Conservation (phyloP, 1,140 invertebrate species). For the Calycopis cecrops region DNA sequence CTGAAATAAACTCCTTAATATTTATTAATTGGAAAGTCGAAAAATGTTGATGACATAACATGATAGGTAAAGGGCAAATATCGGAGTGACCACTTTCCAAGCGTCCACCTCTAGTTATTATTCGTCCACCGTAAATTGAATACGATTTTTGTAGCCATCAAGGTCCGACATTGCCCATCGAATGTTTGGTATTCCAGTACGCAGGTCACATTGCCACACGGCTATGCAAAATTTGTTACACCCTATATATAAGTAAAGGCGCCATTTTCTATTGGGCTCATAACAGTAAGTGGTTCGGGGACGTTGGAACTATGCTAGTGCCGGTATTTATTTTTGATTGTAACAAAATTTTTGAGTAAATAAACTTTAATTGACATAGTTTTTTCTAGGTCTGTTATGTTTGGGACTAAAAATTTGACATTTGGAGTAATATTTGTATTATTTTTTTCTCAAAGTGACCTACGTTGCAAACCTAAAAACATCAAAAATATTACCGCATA, state of each 20-base stretch:
- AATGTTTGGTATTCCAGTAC: constrained; percentile 67
- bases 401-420: no score
- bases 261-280: constrained; percentile 58
- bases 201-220: constrained; percentile 60
- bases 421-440: no score
- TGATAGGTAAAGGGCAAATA: constrained; percentile 8
- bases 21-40: no score
- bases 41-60: background rate
- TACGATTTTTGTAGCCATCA: constrained; percentile 71
- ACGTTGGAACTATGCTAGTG: constrained; percentile 43
- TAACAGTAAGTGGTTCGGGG: constrained; percentile 53
- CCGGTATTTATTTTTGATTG: constrained; percentile 40
- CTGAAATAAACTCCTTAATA: no score
- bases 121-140: constrained; percentile 64
- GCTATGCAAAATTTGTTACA: constrained; percentile 72
- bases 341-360: no score
- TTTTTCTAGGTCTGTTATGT: no score
- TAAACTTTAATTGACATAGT: no score
- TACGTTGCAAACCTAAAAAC: background rate
- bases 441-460: no score
- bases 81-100: constrained; percentile 44
- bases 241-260: constrained; percentile 67
- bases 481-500: constrained; percentile 2
- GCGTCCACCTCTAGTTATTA: constrained; percentile 55
- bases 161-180: constrained; percentile 66